phyloP scores from a whole-genome alignment of 2,797 vertebrate species.

The Cossypha caffra region DNA sequence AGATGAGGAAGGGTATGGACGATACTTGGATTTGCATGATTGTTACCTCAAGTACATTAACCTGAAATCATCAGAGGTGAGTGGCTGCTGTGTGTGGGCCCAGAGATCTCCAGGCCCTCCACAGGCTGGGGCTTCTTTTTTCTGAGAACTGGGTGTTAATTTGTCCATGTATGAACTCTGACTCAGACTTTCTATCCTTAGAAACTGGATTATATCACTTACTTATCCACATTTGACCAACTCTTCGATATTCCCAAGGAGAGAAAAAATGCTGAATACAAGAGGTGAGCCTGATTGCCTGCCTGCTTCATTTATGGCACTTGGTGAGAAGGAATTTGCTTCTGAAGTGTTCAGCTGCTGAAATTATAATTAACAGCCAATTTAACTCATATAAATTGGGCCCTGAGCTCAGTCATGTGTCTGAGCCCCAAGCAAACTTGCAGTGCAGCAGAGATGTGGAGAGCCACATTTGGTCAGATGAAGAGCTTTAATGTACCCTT shows the following conservation, averaged over 20 bases:
- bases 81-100: not conserved
- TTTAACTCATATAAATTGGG: not conserved
- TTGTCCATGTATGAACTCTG: not conserved
- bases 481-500: not conserved
- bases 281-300: slow-evolving; percentile 80
- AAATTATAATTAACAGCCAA: not conserved
- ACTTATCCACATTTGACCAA: slow-evolving; percentile 95
- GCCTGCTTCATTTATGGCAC: not conserved
- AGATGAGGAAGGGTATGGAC: slow-evolving; percentile 95
- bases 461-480: not conserved
- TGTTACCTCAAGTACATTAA: slow-evolving; percentile 98
- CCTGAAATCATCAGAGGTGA: slow-evolving; percentile 91
- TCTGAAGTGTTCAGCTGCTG: not conserved
- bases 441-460: not conserved
- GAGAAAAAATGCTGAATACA: slow-evolving; percentile 96
- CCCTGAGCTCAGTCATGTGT: not conserved
- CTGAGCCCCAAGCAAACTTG: not conserved
- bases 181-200: slow-evolving; percentile 49
- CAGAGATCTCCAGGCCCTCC: not conserved
- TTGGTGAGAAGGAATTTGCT: not conserved
- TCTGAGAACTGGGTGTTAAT: not conserved
- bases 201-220: slow-evolving; percentile 97
- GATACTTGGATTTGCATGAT: slow-evolving; percentile 95
- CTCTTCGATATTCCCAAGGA: slow-evolving; percentile 98
- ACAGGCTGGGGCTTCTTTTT: not conserved